Conservation (phyloP, 35 echinoderm and acorn worm genomes). For the Strongylocentrotus purpuratus region DNA sequence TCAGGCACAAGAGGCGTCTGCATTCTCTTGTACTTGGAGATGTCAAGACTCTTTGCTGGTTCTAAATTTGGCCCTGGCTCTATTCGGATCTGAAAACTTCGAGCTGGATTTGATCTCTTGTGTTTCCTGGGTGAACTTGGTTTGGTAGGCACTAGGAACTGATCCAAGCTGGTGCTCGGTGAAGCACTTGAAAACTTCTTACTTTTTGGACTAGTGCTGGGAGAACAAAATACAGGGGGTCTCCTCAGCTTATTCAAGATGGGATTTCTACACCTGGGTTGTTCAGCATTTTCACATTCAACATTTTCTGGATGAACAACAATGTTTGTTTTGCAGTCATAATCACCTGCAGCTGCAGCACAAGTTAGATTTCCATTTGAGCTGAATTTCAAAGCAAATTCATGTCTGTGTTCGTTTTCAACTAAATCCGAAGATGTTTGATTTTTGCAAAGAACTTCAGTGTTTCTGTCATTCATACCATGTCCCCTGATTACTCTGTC, state of each 20-base stretch:
- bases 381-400: neutral
- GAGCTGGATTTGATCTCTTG: neutral
- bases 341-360: slow-evolving; percentile 14
- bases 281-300: neutral
- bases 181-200: slow-evolving; percentile 37
- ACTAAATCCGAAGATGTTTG: neutral
- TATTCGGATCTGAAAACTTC: neutral
- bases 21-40: neutral
- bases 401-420: neutral
- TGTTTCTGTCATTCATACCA: neutral
- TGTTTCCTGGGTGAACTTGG: neutral
- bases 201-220: slow-evolving; percentile 9
- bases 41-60: slow-evolving; percentile 1
- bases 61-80: slow-evolving; percentile 36
- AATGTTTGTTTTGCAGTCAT: neutral
- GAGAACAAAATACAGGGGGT: neutral
- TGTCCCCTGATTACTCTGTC: neutral
- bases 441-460: neutral
- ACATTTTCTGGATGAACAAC: neutral
- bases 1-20: neutral
- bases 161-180: neutral
- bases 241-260: neutral
- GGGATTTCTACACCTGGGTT: neutral
- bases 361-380: neutral
- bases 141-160: neutral